Evolutionary conservation across 2,888 invertebrate genomes (phyloP), one percentile per base, ranked within the genome.

Genomic region (Trilocha varians): DNA sequence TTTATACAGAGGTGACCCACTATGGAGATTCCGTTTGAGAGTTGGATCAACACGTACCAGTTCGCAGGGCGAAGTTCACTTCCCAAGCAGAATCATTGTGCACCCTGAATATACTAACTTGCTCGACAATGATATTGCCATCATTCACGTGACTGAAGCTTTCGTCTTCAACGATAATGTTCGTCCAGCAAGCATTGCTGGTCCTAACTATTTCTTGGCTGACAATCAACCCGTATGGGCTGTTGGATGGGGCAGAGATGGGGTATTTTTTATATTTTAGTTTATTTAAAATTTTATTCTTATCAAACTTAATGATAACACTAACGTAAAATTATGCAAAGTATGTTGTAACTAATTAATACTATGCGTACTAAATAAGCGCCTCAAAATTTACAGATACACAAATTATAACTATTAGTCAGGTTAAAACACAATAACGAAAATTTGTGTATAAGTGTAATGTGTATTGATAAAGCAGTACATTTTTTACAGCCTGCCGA

Each of bases 221-320:
- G 72, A 73, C 40, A 65, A 72, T 44, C 51, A 62, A 43, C 46
- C 43, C 2, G 70, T 76, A 1, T 70, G 63, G 65, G 70, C 72
- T 16, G 53, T 69, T 15, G 77, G 78, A 45, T 78, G 78, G 76
- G 78, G 78, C 2, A 15, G 43, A 6, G 65, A 52, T 40, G 48
- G 48, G 2, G 74, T 73, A 32, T 9, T 25, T 25, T 18, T n/a
- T n/a, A n/a, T n/a, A n/a, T n/a, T n/a, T n/a, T n/a, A n/a, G n/a
- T n/a, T n/a, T n/a, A n/a, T n/a, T n/a, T n/a, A n/a, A n/a, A n/a
- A n/a, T 5, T 5, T 18, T 5, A 5, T 18, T 25, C 2, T 25
- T 25, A 9, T n/a, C n/a, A n/a, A n/a, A n/a, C n/a, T n/a, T n/a
- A n/a, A n/a, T n/a, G n/a, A n/a, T n/a, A n/a, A n/a, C n/a, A n/a